Conservation (phyloP, 2,888 invertebrate genomes). For the Erpobdella octoculata region DNA sequence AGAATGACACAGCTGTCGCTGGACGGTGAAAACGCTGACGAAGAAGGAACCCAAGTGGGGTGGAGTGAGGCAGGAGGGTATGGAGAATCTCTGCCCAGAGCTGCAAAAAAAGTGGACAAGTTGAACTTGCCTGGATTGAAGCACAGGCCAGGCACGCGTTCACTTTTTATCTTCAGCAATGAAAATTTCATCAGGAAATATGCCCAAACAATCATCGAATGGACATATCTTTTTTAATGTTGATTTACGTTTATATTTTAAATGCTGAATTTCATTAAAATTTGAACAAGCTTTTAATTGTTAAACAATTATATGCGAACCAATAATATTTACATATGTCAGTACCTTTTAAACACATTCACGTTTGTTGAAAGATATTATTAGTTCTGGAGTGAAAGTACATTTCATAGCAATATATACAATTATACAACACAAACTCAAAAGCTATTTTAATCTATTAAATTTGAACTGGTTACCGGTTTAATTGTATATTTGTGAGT, state of each 20-base stretch:
- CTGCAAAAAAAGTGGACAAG: constrained; percentile 42
- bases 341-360: no score
- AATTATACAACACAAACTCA: no score
- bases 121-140: constrained; percentile 42
- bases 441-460: no score
- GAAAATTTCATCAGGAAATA: constrained; percentile 93
- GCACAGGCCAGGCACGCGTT: constrained; percentile 52
- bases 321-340: no score
- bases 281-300: no score
- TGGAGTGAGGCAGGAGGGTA: constrained; percentile 8
- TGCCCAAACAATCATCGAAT: constrained; percentile 99
- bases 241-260: neutral
- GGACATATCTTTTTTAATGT: constrained; percentile 73
- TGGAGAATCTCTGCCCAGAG: constrained; percentile 19
- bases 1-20: constrained; percentile 26
- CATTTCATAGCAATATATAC: no score
- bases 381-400: no score
- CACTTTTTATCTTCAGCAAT: constrained; percentile 96
- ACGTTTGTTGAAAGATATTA: no score
- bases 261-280: no score
- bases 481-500: no score
- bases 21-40: constrained; percentile 24
- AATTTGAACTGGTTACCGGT: no score
- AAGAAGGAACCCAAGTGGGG: neutral
- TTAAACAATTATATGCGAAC: no score